Evolutionary conservation across 2,888 invertebrate species (phyloP).

Genomic region (Drosophila prolongata): DNA sequence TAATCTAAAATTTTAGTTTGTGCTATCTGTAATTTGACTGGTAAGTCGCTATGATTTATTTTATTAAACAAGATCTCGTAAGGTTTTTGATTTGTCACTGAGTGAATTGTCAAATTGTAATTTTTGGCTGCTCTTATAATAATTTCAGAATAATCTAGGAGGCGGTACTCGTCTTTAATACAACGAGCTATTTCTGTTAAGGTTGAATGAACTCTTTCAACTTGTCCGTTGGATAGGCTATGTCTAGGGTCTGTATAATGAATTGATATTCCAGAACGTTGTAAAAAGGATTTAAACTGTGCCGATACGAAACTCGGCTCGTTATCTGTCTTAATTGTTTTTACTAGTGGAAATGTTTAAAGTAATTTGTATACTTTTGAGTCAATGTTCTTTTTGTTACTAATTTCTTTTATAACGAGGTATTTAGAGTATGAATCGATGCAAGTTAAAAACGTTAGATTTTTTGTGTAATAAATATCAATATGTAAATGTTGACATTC

Average conservation of each 20-base stretch:
- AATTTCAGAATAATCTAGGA: conserved; percentile 1
- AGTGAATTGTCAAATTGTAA: not conserved
- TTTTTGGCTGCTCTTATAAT: not conserved
- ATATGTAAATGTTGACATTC: not conserved
- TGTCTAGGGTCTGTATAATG: not conserved
- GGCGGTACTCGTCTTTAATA: not conserved
- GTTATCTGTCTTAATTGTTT: not conserved
- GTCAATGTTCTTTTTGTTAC: not conserved
- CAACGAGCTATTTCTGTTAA: conserved; percentile 1
- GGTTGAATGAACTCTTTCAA: not conserved
- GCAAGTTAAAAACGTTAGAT: not conserved
- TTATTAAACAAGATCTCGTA: not conserved
- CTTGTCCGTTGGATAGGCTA: not conserved
- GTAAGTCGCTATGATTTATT: too few species aligned
- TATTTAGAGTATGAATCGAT: not conserved
- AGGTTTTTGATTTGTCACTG: not conserved
- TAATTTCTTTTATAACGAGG: not conserved
- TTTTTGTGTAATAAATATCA: not conserved
- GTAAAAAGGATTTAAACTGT: not conserved
- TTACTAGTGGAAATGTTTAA: not conserved
- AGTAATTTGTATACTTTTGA: too few species aligned
- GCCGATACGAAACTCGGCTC: not conserved
- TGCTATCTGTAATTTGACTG: not conserved
- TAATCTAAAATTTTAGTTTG: not conserved
- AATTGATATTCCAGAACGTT: not conserved